Conservation (phyloP, 2,797 vertebrate species). For the Perodicticus potto region DNA sequence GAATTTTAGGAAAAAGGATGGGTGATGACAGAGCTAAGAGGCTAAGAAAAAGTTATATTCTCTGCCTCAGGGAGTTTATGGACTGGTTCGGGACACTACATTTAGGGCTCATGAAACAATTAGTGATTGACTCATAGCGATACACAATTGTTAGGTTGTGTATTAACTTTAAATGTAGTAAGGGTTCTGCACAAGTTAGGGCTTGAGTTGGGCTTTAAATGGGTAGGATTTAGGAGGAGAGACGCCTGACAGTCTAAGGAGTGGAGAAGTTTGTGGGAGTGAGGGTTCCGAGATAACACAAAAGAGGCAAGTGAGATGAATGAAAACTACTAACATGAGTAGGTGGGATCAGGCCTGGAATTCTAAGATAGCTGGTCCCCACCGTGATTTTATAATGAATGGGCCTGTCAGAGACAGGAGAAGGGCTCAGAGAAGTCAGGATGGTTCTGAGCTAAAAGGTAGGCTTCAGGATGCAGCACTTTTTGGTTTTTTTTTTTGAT, state of each 20-base stretch:
- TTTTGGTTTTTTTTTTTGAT: not conserved
- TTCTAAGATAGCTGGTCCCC: not conserved
- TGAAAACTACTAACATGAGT: not conserved
- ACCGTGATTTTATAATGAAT: not conserved
- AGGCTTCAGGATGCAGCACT: not conserved
- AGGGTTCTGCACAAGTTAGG: not conserved
- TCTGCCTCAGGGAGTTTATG: not conserved
- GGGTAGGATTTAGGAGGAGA: not conserved
- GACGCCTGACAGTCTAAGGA: not conserved
- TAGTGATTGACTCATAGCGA: not conserved
- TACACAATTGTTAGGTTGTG: not conserved
- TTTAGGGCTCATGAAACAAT: not conserved
- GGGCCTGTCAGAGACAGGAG: not conserved
- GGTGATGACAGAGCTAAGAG: not conserved
- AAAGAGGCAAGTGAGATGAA: not conserved
- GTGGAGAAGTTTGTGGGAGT: not conserved
- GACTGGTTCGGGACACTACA: not conserved
- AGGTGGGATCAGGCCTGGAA: not conserved
- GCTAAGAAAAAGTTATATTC: no score
- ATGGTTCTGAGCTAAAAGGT: not conserved
- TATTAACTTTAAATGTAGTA: not conserved
- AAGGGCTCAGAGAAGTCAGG: not conserved
- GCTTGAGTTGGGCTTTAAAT: not conserved
- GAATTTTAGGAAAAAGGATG: not conserved
- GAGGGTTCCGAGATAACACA: not conserved